Evolutionary conservation across 64 coral and sea anemone genomes (phyloP).

Genomic region (Orbicella faveolata): DNA sequence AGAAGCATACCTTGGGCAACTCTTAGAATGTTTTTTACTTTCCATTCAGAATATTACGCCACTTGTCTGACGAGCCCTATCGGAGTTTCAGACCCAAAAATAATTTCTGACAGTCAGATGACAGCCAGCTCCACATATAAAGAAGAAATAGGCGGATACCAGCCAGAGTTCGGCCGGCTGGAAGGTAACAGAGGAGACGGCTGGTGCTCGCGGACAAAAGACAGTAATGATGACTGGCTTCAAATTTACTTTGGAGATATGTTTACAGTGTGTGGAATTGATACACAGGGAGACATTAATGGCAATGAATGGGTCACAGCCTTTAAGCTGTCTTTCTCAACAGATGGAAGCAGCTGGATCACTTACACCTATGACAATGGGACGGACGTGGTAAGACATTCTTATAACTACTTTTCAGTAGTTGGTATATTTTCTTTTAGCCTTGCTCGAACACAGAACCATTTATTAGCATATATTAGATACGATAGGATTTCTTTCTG

Average conservation of each 20-base stretch:
- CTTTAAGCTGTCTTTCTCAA: neutral
- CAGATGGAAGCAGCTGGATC: neutral
- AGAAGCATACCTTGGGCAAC: no score
- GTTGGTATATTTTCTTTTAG: no score
- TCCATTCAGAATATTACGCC: no score
- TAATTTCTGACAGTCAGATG: neutral
- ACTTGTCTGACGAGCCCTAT: neutral
- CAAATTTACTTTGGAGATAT: neutral
- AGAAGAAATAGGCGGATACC: neutral
- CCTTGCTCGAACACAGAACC: no score
- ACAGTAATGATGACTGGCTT: neutral
- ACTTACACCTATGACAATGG: neutral
- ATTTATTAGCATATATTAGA: no score
- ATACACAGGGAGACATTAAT: neutral
- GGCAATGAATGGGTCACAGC: neutral
- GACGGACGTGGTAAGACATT: neutral
- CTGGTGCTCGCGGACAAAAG: neutral
- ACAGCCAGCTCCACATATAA: neutral
- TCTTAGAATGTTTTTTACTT: no score
- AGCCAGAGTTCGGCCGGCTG: neutral
- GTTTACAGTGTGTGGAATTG: neutral
- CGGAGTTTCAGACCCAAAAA: neutral
- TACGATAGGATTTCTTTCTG: no score
- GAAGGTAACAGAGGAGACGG: neutral
- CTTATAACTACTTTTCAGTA: no score